These are phyloP conservation scores for Latrodectus elegans DNA, from an alignment of 2,888 invertebrate species.

Conservation along the genomic window DNA sequence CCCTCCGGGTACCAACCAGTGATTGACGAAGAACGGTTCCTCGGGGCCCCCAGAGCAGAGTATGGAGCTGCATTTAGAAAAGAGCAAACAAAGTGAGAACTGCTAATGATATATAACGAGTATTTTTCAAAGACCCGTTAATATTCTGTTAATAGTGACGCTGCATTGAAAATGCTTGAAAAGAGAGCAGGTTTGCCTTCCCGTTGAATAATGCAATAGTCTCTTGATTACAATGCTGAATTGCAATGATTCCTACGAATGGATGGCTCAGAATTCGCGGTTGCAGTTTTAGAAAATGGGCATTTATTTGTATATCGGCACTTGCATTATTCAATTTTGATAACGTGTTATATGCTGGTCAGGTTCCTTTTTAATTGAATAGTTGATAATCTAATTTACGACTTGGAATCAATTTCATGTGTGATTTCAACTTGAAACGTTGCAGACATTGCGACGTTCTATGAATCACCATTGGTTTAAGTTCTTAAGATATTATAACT, in stretches of 20 bases:
- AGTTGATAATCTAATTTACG: too few species aligned
- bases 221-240: background rate
- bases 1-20: background rate
- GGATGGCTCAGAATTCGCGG: too few species aligned
- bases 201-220: conserved; percentile 56
- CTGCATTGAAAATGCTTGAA: conserved; percentile 23
- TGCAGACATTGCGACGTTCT: too few species aligned
- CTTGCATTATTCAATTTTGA: too few species aligned
- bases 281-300: too few species aligned
- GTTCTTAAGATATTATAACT: too few species aligned
- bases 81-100: background rate
- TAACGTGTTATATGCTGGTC: too few species aligned
- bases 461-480: too few species aligned
- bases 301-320: too few species aligned
- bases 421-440: background rate
- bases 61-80: conserved; percentile 6
- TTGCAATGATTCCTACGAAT: too few species aligned
- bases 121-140: conserved; percentile 32
- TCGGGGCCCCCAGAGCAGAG: background rate
- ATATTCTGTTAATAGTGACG: conserved; percentile 55
- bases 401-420: background rate
- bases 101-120: conserved; percentile 38
- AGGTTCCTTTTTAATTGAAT: too few species aligned
- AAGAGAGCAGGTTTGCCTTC: background rate
- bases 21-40: conserved; percentile 9